Evolutionary conservation across 2,888 invertebrate species (phyloP).

Genomic region (Troilus luridus): DNA sequence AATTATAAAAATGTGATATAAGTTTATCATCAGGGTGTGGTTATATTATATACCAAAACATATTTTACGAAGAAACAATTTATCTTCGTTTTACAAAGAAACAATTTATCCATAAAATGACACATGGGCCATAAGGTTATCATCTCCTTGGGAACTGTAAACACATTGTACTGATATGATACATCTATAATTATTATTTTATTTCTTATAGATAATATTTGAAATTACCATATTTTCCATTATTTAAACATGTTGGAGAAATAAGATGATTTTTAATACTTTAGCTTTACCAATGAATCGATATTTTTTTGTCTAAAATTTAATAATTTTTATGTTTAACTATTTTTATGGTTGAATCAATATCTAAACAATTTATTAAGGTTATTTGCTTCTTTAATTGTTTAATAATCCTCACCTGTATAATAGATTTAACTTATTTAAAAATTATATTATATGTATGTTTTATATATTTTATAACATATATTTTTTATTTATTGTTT

Average conservation of each 20-base stretch:
- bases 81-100: not conserved
- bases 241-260: not conserved
- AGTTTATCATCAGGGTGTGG: not conserved
- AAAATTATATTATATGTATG: too few species aligned
- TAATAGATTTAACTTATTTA: too few species aligned
- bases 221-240: not conserved
- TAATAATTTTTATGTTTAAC: not conserved
- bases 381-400: not conserved
- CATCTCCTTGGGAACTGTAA: conserved; percentile 7
- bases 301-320: not conserved
- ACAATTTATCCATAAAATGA: not conserved
- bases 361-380: not conserved
- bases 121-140: conserved; percentile 36
- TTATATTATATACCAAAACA: not conserved
- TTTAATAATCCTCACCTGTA: not conserved
- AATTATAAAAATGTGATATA: not conserved
- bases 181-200: not conserved
- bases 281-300: not conserved
- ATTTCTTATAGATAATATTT: not conserved
- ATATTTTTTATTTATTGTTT: too few species aligned
- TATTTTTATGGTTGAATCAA: not conserved
- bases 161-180: conserved; percentile 20
- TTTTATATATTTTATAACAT: too few species aligned
- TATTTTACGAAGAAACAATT: not conserved
- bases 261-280: not conserved